Evolutionary conservation across 2,113 vertebrate genomes (phyloP).

Genomic region (Bos indicus): DNA sequence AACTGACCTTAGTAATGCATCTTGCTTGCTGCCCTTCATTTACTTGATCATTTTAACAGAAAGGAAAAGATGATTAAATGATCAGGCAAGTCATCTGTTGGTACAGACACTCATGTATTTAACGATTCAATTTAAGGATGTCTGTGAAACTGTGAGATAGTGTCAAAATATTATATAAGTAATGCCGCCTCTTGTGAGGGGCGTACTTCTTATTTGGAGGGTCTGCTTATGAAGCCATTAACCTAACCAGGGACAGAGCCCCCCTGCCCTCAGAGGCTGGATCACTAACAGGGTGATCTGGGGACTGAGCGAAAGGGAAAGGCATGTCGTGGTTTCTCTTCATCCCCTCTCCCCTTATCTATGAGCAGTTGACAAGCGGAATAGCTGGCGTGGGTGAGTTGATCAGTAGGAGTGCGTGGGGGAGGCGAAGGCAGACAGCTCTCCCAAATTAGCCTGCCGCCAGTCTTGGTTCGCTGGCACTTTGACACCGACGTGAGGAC

Average conservation of each 20-base stretch:
- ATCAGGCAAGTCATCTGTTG: background rate
- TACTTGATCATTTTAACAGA: background rate
- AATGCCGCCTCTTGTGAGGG: background rate
- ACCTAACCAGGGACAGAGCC: background rate
- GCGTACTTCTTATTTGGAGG: background rate
- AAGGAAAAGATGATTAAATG: background rate
- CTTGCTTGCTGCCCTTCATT: background rate
- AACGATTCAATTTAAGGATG: background rate
- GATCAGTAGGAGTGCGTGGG: slow-evolving; percentile 6
- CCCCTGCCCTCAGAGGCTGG: background rate
- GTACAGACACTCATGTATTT: background rate
- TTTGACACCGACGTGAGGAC: slow-evolving; percentile 42
- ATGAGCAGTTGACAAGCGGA: slow-evolving; percentile 17
- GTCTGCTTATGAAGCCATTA: background rate
- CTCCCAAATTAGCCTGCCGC: slow-evolving; percentile 62
- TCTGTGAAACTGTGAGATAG: background rate
- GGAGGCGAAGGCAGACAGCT: slow-evolving; percentile 44
- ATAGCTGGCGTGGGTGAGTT: background rate
- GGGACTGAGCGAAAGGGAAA: background rate
- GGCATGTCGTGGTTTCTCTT: slow-evolving; percentile 1
- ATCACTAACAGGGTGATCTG: background rate
- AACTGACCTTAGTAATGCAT: background rate
- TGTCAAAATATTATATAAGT: background rate
- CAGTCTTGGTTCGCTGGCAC: slow-evolving; percentile 52
- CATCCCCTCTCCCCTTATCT: background rate